These are phyloP conservation scores for Rhombomys opimus DNA, from an alignment of 2,113 vertebrate species.

Conservation along the genomic window DNA sequence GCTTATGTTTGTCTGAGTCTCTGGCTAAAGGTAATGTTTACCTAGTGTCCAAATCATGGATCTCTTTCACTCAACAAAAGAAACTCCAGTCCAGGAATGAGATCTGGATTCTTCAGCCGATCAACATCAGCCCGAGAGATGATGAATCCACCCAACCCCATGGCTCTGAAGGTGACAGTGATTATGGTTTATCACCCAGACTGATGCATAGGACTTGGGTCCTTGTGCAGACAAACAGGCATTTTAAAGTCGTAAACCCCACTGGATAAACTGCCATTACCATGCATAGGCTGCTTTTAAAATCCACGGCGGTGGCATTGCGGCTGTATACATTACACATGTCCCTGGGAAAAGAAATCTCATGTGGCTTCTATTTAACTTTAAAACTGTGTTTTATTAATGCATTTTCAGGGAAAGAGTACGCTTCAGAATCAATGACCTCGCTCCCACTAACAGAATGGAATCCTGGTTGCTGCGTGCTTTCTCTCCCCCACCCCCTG, in stretches of 20 bases:
- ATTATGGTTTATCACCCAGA: conserved; percentile 61
- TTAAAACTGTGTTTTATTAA: conserved; percentile 77
- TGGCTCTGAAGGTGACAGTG: conserved; percentile 45
- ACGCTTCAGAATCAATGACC: conserved; percentile 70
- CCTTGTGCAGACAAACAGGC: conserved; percentile 64
- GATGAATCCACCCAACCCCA: not conserved
- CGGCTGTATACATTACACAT: conserved; percentile 36
- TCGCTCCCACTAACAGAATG: conserved; percentile 70
- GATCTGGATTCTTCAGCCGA: not conserved
- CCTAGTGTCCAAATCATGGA: not conserved
- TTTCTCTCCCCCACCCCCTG: conserved; percentile 48
- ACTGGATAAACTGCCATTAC: conserved; percentile 63
- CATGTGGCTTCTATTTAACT: conserved; percentile 60
- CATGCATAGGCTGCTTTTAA: conserved; percentile 55
- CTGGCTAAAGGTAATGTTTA: conserved; percentile 69
- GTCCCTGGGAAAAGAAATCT: conserved; percentile 52
- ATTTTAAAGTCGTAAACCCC: conserved; percentile 49
- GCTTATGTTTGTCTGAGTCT: conserved; percentile 59
- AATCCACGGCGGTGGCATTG: conserved; percentile 10
- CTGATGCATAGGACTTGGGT: not conserved
- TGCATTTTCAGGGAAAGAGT: conserved; percentile 72
- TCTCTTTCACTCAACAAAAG: conserved; percentile 35
- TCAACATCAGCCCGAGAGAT: not conserved
- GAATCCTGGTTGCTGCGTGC: conserved; percentile 34
- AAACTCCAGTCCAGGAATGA: not conserved